Conservation (phyloP, 2,888 invertebrate genomes). For the Drosophila multiciliata region DNA sequence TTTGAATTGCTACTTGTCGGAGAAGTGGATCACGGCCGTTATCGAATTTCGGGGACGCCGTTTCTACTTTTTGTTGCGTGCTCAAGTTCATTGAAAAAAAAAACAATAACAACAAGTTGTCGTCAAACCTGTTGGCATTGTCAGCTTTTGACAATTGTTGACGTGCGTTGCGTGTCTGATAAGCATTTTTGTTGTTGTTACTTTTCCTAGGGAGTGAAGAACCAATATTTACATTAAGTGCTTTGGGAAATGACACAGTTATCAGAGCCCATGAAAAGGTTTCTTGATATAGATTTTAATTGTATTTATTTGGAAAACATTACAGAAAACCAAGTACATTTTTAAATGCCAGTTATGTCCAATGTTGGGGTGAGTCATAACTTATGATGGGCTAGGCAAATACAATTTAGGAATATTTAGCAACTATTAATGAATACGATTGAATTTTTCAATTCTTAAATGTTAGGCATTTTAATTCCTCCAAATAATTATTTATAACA, state of each 20-base stretch:
- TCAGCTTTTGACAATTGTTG: conserved; percentile 31
- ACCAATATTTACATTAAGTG: conserved; percentile 60
- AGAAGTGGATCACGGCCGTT: conserved; percentile 54
- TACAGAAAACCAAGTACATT: background rate
- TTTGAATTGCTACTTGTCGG: conserved; percentile 2
- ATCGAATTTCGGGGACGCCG: conserved; percentile 17
- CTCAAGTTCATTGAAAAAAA: conserved; percentile 68
- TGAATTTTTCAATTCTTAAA: background rate
- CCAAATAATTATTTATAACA: background rate
- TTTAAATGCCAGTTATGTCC: background rate
- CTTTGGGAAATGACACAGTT: conserved; percentile 30
- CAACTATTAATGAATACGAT: background rate
- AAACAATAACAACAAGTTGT: conserved; percentile 25
- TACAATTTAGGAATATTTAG: background rate
- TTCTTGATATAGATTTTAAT: background rate
- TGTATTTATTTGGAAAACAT: background rate
- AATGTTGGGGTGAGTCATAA: background rate
- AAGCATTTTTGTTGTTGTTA: conserved; percentile 23
- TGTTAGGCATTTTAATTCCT: background rate
- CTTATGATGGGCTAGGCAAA: background rate
- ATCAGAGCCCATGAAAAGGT: conserved; percentile 15
- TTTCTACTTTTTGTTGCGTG: conserved; percentile 30
- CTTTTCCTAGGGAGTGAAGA: conserved; percentile 54
- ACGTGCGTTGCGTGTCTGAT: conserved; percentile 51
- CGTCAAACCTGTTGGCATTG: conserved; percentile 71